phyloP scores from a whole-genome alignment of 1,140 invertebrate genomes.

The Andrena cerasifolii region DNA sequence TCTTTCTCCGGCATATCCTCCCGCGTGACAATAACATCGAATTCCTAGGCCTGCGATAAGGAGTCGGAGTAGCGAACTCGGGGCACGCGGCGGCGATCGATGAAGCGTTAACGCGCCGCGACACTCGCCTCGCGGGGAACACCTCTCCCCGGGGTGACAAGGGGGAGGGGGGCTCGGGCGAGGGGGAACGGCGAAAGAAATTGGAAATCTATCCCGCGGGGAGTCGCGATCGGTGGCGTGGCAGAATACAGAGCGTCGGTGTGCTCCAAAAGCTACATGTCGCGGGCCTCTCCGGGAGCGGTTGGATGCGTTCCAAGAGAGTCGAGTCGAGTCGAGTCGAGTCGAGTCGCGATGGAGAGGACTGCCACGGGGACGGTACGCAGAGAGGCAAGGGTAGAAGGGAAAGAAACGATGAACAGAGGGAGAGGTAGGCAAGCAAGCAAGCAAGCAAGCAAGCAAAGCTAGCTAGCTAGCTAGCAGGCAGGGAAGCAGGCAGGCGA shows the following conservation, averaged over 20 bases:
- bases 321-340: constrained; percentile 3
- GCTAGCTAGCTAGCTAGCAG: constrained; percentile 5
- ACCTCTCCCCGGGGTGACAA: not conserved
- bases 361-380: not conserved
- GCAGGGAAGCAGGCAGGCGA: constrained; percentile 1
- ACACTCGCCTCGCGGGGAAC: too few species aligned
- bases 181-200: too few species aligned
- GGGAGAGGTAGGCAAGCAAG: constrained; percentile 9
- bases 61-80: too few species aligned
- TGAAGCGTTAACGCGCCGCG: too few species aligned
- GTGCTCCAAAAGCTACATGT: constrained; percentile 55
- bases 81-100: too few species aligned
- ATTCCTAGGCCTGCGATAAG: too few species aligned
- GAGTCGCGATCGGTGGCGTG: constrained; percentile 21
- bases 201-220: constrained; percentile 18
- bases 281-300: constrained; percentile 40
- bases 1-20: too few species aligned
- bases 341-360: constrained; percentile 1
- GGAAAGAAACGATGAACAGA: not conserved
- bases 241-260: constrained; percentile 33
- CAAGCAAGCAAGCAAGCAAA: not conserved
- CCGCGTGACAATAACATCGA: too few species aligned
- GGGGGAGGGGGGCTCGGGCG: too few species aligned
- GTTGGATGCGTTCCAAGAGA: constrained; percentile 61
- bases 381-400: constrained; percentile 1